Evolutionary conservation across 1,140 invertebrate species (phyloP), one percentile per base, ranked within the genome.

Genomic region (Octopus sinensis): DNA sequence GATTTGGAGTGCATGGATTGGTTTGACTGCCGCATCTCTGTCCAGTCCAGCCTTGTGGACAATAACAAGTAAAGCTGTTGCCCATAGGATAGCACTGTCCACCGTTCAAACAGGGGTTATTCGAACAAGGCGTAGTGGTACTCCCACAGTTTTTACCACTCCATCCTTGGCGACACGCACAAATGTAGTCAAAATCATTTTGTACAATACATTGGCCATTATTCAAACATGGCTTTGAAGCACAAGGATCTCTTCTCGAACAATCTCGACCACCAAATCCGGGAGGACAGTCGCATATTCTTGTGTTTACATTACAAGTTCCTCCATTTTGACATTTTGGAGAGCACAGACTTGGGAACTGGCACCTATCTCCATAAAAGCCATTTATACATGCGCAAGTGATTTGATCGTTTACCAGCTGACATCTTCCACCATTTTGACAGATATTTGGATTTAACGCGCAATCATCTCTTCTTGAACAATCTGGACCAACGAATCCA

Each of bases 41-140:
- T 17, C 80, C 80, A 51, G 76, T 78, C 76, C 76, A 81, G 5
- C 30, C 80, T 43, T 13, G 51, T 30, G 76, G 76, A 68, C 80
- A 81, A 30, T 17, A 17, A 17, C 80, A 81, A 17, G 3, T 43
- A 62, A 23, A 81, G 3, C n/a, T 52, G 13, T 78, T 73, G 30
- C 17, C 17, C 6, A 17, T 10, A 12, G 54, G 51, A 4, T 17
- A 4, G 56, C 80, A 81, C 5, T 54, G 30, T 9, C 76, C 76
- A 4, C 78, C 62, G 23, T 81, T 78, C 6, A 77, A 13, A 23
- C 80, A 81, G 13, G 54, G 54, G 4, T 23, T 76, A 68, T 12
- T 30, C 17, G 12, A 6, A 13, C 68, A 73, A 7, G 43, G 52
- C n/a, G 1, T 12, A 13, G 17, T 56, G 53, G 6, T 81, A 30